Base-by-base conservation (phyloP, 2,888 invertebrate species). In the Ennomos fuscantarius region DNA sequence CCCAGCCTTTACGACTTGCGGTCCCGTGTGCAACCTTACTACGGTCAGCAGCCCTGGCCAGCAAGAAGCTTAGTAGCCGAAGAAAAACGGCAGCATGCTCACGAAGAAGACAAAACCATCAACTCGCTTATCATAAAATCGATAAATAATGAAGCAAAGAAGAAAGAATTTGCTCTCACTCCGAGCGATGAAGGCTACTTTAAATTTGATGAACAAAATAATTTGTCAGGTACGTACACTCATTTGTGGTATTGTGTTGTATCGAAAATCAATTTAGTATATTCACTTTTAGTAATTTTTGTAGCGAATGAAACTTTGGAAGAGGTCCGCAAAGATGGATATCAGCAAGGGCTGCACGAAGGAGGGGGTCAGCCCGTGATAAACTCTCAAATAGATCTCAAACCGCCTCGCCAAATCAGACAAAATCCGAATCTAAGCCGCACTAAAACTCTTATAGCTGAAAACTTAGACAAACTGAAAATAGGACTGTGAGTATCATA, bases 341-440 rank as follows among this genome's bases (percentile, higher is more conserved):
- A 67, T 3, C 39, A 47, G 65, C 67, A 60, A 5, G 67, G 55
- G 2, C 68, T 62, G 0, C 69, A 70, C 8, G 73, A 74, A 49
- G 72, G 65, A 1, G 31, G 11, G 68, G 70, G 1, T 9, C n/a
- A 31, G 63, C 66, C 9, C 42, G 12, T 9, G 8, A 13, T 9
- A 0, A 1, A 12, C 2, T 8, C 32, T 8, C 39, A 52, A 24
- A 6, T 42, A 8, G 57, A 42, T 8, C 52, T 77, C 2, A 74
- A 76, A 34, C 78, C 74, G 0, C 86, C 80, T 0, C 84, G 92
- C 0, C 77, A 81, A 48, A 87, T 63, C 5, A 81, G 92, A 0
- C 91, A 91, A 67, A 90, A 92, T 36, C 92, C 91, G 0, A 90
- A 85, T 62, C 69, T 84, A 40, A 84, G 86, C 57, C 80, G 78